Conservation (phyloP, 2,113 vertebrate genomes). For the Pseudopodoces humilis region DNA sequence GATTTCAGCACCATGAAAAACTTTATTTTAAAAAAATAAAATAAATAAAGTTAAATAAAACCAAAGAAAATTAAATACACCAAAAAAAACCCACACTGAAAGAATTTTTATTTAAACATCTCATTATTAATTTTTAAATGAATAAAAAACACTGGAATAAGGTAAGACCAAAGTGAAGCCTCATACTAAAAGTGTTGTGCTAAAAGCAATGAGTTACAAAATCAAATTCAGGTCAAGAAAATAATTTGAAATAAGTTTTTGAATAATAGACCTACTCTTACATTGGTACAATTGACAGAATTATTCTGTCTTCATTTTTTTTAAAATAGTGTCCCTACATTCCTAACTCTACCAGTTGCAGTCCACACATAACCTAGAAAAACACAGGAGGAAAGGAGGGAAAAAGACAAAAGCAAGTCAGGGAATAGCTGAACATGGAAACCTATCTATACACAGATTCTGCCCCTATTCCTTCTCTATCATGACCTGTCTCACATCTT, state of each 20-base stretch:
- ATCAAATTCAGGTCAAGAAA: background rate
- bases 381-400: background rate
- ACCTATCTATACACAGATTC: background rate
- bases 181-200: background rate
- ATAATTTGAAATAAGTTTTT: background rate
- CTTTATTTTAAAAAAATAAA: background rate
- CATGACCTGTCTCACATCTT: background rate
- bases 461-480: background rate
- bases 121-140: background rate
- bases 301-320: background rate
- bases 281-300: background rate
- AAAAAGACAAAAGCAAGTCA: background rate
- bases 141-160: background rate
- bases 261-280: background rate
- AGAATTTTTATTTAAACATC: background rate
- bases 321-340: background rate
- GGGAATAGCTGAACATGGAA: background rate
- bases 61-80: background rate
- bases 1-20: background rate
- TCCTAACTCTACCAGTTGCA: background rate
- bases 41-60: background rate
- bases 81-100: rapidly evolving
- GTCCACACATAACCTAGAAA: background rate
- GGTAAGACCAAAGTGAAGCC: background rate
- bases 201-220: background rate